These are phyloP conservation scores for Sander lucioperca DNA, from an alignment of 2,113 vertebrate genomes.

Conservation along the genomic window DNA sequence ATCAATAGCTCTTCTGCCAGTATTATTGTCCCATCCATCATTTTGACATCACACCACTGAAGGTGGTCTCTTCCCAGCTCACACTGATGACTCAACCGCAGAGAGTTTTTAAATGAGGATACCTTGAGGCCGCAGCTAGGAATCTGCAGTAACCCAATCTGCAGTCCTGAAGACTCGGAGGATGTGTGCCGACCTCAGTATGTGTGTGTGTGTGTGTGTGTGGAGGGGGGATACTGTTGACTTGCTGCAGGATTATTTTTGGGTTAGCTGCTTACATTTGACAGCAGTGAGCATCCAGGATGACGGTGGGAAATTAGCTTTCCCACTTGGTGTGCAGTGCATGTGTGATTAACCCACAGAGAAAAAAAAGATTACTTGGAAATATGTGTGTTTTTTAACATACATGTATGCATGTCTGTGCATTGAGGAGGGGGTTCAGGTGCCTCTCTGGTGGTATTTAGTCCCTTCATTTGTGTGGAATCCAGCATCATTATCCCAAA, in stretches of 20 bases:
- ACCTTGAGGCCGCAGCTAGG: constrained; percentile 61
- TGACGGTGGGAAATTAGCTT: constrained; percentile 59
- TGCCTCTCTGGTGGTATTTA: constrained; percentile 81
- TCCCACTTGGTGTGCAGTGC: constrained; percentile 33
- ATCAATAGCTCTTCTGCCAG: constrained; percentile 70
- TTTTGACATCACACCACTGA: constrained; percentile 57
- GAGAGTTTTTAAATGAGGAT: constrained; percentile 63
- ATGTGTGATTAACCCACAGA: constrained; percentile 59
- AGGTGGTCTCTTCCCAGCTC: constrained; percentile 68
- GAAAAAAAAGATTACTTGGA: constrained; percentile 31
- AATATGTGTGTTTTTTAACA: constrained; percentile 38
- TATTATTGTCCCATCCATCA: constrained; percentile 77
- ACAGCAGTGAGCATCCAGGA: constrained; percentile 53
- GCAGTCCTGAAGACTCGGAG: constrained; percentile 52
- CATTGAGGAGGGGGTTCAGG: constrained; percentile 74
- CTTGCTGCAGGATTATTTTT: constrained; percentile 61
- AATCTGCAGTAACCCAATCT: constrained; percentile 71
- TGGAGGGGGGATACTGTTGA: constrained; percentile 28
- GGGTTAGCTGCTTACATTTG: constrained; percentile 54
- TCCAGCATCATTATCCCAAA: constrained; percentile 84
- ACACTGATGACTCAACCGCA: constrained; percentile 62
- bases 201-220: constrained; percentile 22
- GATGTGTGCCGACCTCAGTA: constrained; percentile 45
- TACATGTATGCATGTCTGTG: constrained; percentile 65
- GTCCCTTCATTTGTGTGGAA: constrained; percentile 84